Conservation (phyloP, 2,888 invertebrate genomes). For the Ophion costatus region DNA sequence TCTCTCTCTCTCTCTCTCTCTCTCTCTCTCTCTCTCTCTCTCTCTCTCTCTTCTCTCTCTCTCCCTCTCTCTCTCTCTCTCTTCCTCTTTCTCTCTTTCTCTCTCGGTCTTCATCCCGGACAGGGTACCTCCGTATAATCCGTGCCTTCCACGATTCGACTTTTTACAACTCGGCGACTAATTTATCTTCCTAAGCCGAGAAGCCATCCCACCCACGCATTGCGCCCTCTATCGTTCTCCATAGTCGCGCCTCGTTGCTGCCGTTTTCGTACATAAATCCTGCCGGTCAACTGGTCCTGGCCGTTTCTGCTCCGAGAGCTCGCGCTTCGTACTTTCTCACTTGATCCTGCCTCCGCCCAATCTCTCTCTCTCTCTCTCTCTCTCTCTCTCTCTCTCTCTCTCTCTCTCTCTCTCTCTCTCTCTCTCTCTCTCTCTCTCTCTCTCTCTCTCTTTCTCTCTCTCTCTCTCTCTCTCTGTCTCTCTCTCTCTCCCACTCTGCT, state of each 20-base stretch:
- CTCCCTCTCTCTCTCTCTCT: background rate
- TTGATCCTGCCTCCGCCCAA: conserved; percentile 26
- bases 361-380: conserved; percentile 6
- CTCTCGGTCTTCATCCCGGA: conserved; percentile 41
- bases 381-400: background rate
- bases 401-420: too few relatives aligned
- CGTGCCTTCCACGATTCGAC: conserved; percentile 76
- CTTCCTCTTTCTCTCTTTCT: background rate
- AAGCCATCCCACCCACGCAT: conserved; percentile 22
- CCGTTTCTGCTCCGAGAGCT: conserved; percentile 50
- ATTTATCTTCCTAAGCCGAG: conserved; percentile 77
- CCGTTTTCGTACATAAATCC: conserved; percentile 76
- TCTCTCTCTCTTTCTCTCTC: background rate
- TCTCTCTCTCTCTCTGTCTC: conserved; percentile 15
- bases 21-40: background rate
- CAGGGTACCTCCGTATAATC: conserved; percentile 76
- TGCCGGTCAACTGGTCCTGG: conserved; percentile 72
- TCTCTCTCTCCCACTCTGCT: background rate
- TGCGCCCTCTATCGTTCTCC: conserved; percentile 56
- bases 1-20: background rate
- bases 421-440: background rate
- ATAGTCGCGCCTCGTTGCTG: conserved; percentile 29
- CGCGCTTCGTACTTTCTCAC: conserved; percentile 49
- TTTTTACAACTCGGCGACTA: conserved; percentile 76
- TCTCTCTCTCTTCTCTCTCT: conserved; percentile 2